phyloP scores from a whole-genome alignment of 2,113 vertebrate genomes.

The Pteruthius melanotis region DNA sequence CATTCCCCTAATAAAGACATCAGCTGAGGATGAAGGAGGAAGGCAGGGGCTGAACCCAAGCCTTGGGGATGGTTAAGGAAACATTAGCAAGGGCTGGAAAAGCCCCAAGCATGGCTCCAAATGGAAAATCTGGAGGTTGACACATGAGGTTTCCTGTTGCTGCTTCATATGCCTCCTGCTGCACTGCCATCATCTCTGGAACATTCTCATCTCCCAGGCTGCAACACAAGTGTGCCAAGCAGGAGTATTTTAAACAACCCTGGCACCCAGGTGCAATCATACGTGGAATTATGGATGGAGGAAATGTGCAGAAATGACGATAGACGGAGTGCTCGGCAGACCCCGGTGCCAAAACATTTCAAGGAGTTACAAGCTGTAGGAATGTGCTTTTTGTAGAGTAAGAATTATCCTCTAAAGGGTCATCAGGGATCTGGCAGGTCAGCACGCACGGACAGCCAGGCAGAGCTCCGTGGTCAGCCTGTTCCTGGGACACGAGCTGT shows the following conservation, averaged over 20 bases:
- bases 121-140: not conserved
- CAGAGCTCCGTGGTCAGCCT: not conserved
- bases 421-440: not conserved
- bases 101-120: not conserved
- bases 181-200: not conserved
- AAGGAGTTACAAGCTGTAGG: not conserved
- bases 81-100: not conserved
- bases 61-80: not conserved
- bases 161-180: not conserved
- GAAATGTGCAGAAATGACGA: not conserved
- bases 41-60: not conserved
- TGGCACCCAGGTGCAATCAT: not conserved
- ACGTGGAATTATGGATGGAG: not conserved
- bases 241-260: not conserved
- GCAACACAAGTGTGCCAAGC: not conserved
- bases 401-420: not conserved
- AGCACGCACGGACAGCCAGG: not conserved
- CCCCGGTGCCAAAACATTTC: not conserved
- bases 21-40: not conserved
- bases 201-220: not conserved
- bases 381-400: rapidly evolving
- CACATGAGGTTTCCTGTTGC: rapidly evolving
- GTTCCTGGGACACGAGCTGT: rapidly evolving
- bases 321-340: rapidly evolving
- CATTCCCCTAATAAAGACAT: not conserved